Base-by-base conservation (phyloP, 2,797 vertebrate genomes). In the Chelmon rostratus region DNA sequence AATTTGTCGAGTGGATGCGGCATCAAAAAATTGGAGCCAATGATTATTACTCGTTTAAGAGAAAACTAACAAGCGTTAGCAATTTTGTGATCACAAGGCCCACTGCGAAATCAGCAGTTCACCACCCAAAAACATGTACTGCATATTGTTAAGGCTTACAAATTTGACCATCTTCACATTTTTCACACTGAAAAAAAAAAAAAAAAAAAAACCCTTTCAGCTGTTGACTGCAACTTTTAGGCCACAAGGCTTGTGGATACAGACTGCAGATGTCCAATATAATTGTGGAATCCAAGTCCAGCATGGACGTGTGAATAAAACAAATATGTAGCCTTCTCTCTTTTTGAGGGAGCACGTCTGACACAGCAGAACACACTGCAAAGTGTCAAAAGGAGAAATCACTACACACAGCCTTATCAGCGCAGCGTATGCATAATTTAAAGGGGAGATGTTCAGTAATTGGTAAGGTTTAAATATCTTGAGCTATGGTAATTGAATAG, bases 401-500 rank as follows among this genome's bases (percentile, higher is more conserved):
- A 87, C 93, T 93, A 90, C 90, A 88, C 92, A 87, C 86, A 89
- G 85, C 82, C 90, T 94, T 93, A 94, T 93, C 95, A 93, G 88
- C 91, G 89, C 87, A 83, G 80, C 82, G 84, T 93, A 94, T 95
- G 93, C 92, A 95, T 95, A 94, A 95, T 95, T 95, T 94, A 95
- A 91, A 92, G 88, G 88, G 91, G 91, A 94, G 92, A 95, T 95
- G 94, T 94, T 94, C 93, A 86, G 94, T 95, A 96, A 96, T 95
- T 95, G 94, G 94, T 94, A 94, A 93, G 93, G 93, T 95, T 95
- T 95, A 95, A 95, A 95, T 95, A 95, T 95, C 92, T 91, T 90
- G 90, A 94, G 94, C 94, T 90, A 92, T 93, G 91, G 93, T 95
- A 95, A 95, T 95, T 95, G 95, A 96, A 96, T 95, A 95, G 95